phyloP scores from a whole-genome alignment of 92 coral and sea anemone species.

The Actinostola sp. region DNA sequence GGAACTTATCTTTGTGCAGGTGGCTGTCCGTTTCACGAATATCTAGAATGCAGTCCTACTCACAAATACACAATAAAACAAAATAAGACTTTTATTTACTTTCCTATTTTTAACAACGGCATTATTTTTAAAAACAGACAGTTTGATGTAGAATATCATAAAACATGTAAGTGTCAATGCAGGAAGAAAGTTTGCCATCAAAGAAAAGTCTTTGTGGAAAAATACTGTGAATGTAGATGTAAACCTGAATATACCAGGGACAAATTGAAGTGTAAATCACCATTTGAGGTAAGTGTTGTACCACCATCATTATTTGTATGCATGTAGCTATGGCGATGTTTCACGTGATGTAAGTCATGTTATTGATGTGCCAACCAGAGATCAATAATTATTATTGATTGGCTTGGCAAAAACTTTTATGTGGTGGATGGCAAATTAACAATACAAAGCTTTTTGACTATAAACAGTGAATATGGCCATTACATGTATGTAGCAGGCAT shows the following conservation, averaged over 20 bases:
- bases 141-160: slow-evolving; percentile 8
- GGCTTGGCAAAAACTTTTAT: too few species aligned
- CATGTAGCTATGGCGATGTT: too few species aligned
- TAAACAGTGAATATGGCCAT: too few species aligned
- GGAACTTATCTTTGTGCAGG: neutral
- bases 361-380: too few species aligned
- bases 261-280: neutral
- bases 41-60: neutral
- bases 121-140: neutral
- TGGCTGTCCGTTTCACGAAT: neutral
- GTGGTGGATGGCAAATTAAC: too few species aligned
- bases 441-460: too few species aligned
- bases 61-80: neutral
- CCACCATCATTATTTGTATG: too few species aligned
- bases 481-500: too few species aligned
- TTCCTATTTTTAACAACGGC: neutral
- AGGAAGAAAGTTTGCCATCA: slow-evolving; percentile 2
- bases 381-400: too few species aligned
- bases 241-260: slow-evolving; percentile 5
- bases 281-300: slow-evolving; percentile 16
- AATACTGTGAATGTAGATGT: slow-evolving; percentile 10
- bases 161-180: slow-evolving; percentile 13
- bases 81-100: neutral
- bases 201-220: neutral
- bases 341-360: too few species aligned